phyloP scores from a whole-genome alignment of 2,797 vertebrate genomes.

The Uromys caudimaculatus region DNA sequence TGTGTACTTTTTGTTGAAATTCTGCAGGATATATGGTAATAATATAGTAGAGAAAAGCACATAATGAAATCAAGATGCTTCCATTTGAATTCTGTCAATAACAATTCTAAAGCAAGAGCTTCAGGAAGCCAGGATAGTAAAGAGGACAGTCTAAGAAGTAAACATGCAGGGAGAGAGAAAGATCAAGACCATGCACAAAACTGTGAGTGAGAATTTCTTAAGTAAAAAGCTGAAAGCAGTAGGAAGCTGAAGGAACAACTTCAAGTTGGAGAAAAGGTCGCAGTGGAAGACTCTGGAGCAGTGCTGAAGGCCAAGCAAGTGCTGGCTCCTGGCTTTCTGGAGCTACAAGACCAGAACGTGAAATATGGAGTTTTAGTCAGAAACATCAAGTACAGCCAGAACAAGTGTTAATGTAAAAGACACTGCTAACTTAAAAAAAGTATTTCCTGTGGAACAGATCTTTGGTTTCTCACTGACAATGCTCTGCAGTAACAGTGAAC shows the following conservation, averaged over 20 bases:
- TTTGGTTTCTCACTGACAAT: constrained; percentile 4
- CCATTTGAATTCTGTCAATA: constrained; percentile 48
- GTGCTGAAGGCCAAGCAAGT: neutral
- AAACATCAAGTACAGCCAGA: neutral
- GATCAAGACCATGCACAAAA: constrained; percentile 63
- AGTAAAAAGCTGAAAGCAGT: constrained; percentile 41
- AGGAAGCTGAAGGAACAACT: constrained; percentile 10
- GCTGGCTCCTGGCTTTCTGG: neutral
- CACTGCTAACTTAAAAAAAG: constrained; percentile 17
- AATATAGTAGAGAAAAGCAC: constrained; percentile 4
- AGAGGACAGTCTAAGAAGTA: constrained; percentile 45
- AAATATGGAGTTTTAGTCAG: neutral
- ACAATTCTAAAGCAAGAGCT: constrained; percentile 47
- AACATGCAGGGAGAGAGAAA: constrained; percentile 63
- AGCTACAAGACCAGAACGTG: neutral
- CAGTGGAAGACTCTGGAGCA: neutral
- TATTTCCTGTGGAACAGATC: neutral
- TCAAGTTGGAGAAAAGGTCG: neutral
- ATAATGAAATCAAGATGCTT: constrained; percentile 1
- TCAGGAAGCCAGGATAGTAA: constrained; percentile 1
- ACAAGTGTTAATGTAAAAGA: constrained; percentile 45
- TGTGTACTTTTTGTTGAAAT: constrained; percentile 55
- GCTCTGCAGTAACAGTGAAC: neutral
- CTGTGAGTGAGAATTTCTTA: constrained; percentile 48
- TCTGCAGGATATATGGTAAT: neutral